Evolutionary conservation across 2,113 vertebrate genomes (phyloP), one percentile per base, ranked within the genome.

Genomic region (Malurus elegans): DNA sequence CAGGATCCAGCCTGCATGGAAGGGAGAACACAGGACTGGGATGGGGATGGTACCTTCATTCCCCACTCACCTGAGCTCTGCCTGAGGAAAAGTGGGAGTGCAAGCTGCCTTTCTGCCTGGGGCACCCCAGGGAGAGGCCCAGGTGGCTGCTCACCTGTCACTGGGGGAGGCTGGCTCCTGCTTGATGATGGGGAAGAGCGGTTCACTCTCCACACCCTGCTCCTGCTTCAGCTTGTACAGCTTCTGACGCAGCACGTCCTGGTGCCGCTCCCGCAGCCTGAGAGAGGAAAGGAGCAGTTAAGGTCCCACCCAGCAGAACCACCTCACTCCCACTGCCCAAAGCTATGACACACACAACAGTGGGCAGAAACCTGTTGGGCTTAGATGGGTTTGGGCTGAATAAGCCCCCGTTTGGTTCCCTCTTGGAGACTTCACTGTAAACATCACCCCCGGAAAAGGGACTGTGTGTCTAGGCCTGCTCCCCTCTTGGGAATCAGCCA

Each of bases 141-240:
- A 70, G n/a, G 23, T n/a, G 29, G 66, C 80, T 79, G 48, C 6
- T 8, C 36, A 98, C 97, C 94, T 98, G 84, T 96, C 80, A 0
- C 97, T 57, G 79, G 98, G 97, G 7, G 97, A 98, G 12, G 45
- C 89, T 0, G 96, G 95, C 90, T 99, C 99, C 80, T 95, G 98
- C 97, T 99, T 99, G 82, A 99, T 98, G 93, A 99, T 99, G 90
- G 99, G 99, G 93, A 99, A 99, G 13, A 99, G 98, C 0, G 99
- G 99, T 44, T 99, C 99, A 0, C 99, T 99, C 95, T 99, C 99
- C 89, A 99, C 99, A 0, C 99, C 99, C 92, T 99, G 99, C 96
- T 99, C 99, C 97, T 99, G 99, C 94, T 99, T 99, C 92, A 99
- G 94, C 90, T 99, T 99, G 97, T 99, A 99, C 57, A 99, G 98